Conservation (phyloP, 2,888 invertebrate species). For the Cetonia aurata region DNA sequence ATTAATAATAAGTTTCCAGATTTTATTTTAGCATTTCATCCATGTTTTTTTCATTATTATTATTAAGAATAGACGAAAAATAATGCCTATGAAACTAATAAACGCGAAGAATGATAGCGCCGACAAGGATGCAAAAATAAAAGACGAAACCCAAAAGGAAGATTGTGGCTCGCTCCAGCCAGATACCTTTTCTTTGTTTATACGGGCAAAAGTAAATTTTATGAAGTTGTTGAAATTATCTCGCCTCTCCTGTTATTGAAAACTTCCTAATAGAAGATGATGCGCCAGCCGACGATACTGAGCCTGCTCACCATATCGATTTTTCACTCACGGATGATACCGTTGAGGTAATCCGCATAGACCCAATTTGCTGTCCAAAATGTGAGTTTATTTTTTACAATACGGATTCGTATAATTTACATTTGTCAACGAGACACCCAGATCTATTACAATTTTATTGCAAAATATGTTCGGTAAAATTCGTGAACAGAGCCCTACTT, state of each 20-base stretch:
- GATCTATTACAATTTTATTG: conserved; percentile 54
- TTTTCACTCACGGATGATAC: conserved; percentile 21
- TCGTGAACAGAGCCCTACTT: conserved; percentile 57
- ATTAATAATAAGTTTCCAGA: conserved; percentile 17
- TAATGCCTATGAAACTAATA: conserved; percentile 20
- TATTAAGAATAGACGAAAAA: conserved; percentile 12
- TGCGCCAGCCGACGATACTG: conserved; percentile 2
- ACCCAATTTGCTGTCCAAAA: conserved; percentile 46
- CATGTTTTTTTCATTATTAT: conserved; percentile 1
- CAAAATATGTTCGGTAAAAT: conserved; percentile 61
- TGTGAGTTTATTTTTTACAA: conserved; percentile 46
- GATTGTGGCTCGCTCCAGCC: conserved; percentile 10
- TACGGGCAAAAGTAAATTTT: conserved; percentile 43
- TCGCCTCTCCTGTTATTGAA: conserved; percentile 30
- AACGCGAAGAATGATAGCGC: not conserved
- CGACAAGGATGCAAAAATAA: conserved; percentile 7
- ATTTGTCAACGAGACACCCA: conserved; percentile 47
- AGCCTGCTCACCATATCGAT: not conserved
- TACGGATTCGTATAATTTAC: conserved; percentile 44
- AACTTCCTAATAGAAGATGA: not conserved
- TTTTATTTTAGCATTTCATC: conserved; percentile 28
- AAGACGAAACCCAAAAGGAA: not conserved
- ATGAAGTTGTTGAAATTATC: conserved; percentile 41
- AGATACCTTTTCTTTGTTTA: conserved; percentile 21
- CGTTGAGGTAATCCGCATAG: conserved; percentile 33